Evolutionary conservation across 2,888 invertebrate genomes (phyloP), one percentile per base, ranked within the genome.

Genomic region (Amblyjoppa proteus): DNA sequence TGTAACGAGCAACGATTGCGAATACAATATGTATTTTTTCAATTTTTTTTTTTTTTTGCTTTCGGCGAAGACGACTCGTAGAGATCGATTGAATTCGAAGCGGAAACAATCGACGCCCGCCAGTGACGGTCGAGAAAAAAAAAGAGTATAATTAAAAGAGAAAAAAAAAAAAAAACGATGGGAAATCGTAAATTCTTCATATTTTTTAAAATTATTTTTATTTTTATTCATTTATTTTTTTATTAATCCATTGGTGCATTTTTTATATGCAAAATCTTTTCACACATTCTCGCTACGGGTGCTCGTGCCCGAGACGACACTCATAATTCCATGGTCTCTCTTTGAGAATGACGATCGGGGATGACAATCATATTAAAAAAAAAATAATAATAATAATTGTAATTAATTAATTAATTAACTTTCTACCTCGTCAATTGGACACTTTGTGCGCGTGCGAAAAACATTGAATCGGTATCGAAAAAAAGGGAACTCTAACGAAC

Each of bases 401-500:
- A 3, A 11, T 13, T 38, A 38, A 45, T 38, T 9, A 38, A 38
- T 38, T 3, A 45, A 45, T 45, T 5, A 45, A 56, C 13, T 20
- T 20, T 25, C 6, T 25, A 58, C 11, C 7, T 56, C 13, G 25
- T 58, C 25, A 11, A 58, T 25, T 3, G 20, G 20, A 58, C 13
- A 58, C 58, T 20, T 80, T 66, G 80, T 74, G 80, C 80, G 68
- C 74, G 81, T 81, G 81, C 75, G 70, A 58, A 79, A n/a, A 58
- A 64, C 38, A 16, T 80, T 73, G 9, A 69, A 75, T 45, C 74
- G 70, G 51, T 34, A 70, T 58, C 2, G 58, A 58, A 28, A 5
- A n/a, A 58, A 4, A 28, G 28, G 6, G 7, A 20, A 20, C 20
- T 28, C 11, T 11, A 28, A 58, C 28, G 9, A 58, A 58, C 25